Evolutionary conservation across 2,113 vertebrate genomes (phyloP), one percentile per base, ranked within the genome.

Genomic region (Callopanchax toddi): DNA sequence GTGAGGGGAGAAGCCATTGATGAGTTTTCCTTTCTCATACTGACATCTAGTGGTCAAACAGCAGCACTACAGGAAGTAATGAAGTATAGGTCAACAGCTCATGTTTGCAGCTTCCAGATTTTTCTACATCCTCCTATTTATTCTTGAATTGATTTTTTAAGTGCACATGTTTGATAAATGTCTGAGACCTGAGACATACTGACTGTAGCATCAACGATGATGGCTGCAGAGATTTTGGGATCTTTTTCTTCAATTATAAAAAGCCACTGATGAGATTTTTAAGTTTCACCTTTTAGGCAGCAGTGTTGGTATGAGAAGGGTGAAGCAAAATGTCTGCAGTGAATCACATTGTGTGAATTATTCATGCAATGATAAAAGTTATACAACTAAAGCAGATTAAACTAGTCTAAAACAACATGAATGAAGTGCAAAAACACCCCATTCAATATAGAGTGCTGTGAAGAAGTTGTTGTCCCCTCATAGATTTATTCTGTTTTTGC

Each of bases 21-120:
- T 2, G 1, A 39, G 13, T 57, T 67, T 1, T 2, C 6, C 32
- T 18, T 15, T 12, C 37, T 23, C 39, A 5, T 51, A 59, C 39
- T 67, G 83, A 71, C 82, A 81, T 84, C 86, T 86, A 79, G 82
- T 72, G 87, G 64, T 29, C 16, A 61, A 65, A 62, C 1, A 11
- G 8, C 42, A 43, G 11, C 64, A 70, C 23, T 74, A 46, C 59
- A 53, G 17, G 23, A 32, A 37, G 11, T 3, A 9, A 34, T 5
- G 18, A 2, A 37, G 11, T 11, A 4, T 67, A 49, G 17, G 17
- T 26, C 25, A 48, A n/a, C 36, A 53, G 40, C 34, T 66, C 39
- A 63, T 6, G 17, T 29, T 57, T 52, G 16, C 12, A 49, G 42
- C 25, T 61, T 56, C 18, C n/a, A 50, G 42, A 21, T 54, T n/a